Base-by-base conservation (phyloP, 2,113 vertebrate species). In the Corvus moneduloides region DNA sequence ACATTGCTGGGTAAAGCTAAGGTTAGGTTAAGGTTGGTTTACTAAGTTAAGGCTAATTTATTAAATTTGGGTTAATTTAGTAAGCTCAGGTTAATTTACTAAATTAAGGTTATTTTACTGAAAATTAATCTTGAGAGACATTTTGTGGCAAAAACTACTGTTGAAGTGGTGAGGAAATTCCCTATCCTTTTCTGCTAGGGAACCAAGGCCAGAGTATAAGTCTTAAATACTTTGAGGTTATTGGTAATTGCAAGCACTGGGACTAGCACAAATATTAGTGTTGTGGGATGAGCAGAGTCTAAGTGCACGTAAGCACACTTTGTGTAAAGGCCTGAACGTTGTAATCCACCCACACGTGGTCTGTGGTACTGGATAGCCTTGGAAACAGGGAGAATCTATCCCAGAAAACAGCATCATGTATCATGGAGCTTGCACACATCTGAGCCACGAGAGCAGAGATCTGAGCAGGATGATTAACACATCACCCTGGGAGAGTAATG, bases 281-380 rank as follows among this genome's bases (percentile, higher is more conserved):
- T 22, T 74, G 59, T 61, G 39, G 35, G 59, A 76, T 74, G n/a
- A 88, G 49, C 11, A 79, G 71, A 33, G 61, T 54, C 78, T 69
- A 11, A 39, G 55, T 69, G n/a, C 16, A 28, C 0, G 0, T 63
- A 67, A 33, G 39, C 75, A 43, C 2, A 1, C 49, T 69, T 48
- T 74, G 48, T 58, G 61, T n/a, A 30, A 48, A 55, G 32, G 7
- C 20, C 66, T 46, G 46, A 52, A 37, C 24, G 18, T 23, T 58
- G 64, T 24, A 20, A 77, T 51, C 80, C 33, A 55, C 48, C 56
- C 41, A 48, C 6, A 0, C 0, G 0, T 11, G 68, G 44, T 39
- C 51, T 89, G 56, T 89, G 80, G 52, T n/a, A 16, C 35, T 1
- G 3, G 54, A 23, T 18, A 91, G 46, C 68, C 46, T 46, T 86